phyloP scores from a whole-genome alignment of 2,888 invertebrate species.

The Calliopum simillimum region DNA sequence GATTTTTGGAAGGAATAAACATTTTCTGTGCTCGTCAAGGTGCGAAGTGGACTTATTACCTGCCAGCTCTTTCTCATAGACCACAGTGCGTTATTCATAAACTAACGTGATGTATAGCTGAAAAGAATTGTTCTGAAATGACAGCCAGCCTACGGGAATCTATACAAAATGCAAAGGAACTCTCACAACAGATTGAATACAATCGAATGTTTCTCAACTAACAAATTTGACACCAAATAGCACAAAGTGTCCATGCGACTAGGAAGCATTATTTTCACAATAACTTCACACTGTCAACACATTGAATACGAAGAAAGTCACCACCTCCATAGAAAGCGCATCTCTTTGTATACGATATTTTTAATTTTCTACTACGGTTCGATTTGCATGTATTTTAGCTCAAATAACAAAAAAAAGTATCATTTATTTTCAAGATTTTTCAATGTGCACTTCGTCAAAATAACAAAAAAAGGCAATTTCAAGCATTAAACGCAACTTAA shows the following conservation, averaged over 20 bases:
- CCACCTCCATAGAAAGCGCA: slow-evolving; percentile 39
- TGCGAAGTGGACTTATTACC: too few species aligned
- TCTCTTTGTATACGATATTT: slow-evolving; percentile 35
- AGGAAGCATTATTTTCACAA: slow-evolving; percentile 63
- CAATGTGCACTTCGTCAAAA: neutral
- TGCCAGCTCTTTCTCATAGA: too few species aligned
- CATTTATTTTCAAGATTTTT: slow-evolving; percentile 7
- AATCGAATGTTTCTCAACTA: too few species aligned
- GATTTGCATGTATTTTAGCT: slow-evolving; percentile 14
- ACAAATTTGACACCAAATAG: too few species aligned
- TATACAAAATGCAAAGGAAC: too few species aligned
- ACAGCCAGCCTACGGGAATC: too few species aligned
- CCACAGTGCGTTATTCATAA: too few species aligned
- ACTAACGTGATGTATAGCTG: too few species aligned
- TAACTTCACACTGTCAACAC: slow-evolving; percentile 54
- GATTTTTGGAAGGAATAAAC: too few species aligned
- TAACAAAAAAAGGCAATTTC: slow-evolving; percentile 31
- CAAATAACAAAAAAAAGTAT: neutral
- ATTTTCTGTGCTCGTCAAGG: too few species aligned
- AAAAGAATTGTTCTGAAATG: too few species aligned
- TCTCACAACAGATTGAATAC: too few species aligned
- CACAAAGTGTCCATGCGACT: slow-evolving; percentile 46
- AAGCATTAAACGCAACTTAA: slow-evolving; percentile 43
- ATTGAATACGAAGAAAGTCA: slow-evolving; percentile 29
- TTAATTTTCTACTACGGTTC: slow-evolving; percentile 2